Base-by-base conservation (phyloP, 2,888 invertebrate species). In the Tinea semifulvella region DNA sequence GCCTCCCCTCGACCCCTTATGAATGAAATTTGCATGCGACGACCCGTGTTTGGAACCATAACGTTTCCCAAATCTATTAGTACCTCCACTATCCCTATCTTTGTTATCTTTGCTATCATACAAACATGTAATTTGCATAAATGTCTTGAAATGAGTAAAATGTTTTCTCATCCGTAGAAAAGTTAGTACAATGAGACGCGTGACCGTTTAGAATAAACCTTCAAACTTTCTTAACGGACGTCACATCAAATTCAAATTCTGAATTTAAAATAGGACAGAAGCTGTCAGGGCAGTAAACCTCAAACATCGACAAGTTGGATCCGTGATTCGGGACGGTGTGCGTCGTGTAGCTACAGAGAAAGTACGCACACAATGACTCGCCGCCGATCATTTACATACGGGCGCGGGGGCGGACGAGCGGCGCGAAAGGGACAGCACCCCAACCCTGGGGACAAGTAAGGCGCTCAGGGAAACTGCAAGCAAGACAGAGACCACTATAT, bases 331-430 rank as follows among this genome's bases (percentile, higher is more conserved):
- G 48, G 51, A 47, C 48, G 53, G 60, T 61, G 67, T 68, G 67
- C 55, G 61, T 54, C 51, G 51, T 19, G 56, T 50, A 56, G 57
- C 54, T 58, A 52, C 53, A 56, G 55, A 55, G 61, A 60, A 63
- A 60, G 60, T 59, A 54, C 67, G 60, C 79, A 74, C 76, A 77
- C 77, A 61, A 52, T 42, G 50, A 55, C 58, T 51, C 57, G 56
- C 73, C 76, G 80, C 77, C 80, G 77, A 70, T 76, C 74, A 80
- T 81, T 82, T 80, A 77, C 80, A 81, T 81, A 81, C 77, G 73
- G 63, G 71, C 69, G 60, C 60, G 49, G 54, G 52, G 48, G 52
- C 51, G 58, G 53, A 55, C 54, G 56, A 51, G 56, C 56, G 57
- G 65, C 54, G 62, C 55, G 63, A 62, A 62, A 53, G 63, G 63